Conservation (phyloP, 2,113 vertebrate species). For the Salvelinus alpinus region DNA sequence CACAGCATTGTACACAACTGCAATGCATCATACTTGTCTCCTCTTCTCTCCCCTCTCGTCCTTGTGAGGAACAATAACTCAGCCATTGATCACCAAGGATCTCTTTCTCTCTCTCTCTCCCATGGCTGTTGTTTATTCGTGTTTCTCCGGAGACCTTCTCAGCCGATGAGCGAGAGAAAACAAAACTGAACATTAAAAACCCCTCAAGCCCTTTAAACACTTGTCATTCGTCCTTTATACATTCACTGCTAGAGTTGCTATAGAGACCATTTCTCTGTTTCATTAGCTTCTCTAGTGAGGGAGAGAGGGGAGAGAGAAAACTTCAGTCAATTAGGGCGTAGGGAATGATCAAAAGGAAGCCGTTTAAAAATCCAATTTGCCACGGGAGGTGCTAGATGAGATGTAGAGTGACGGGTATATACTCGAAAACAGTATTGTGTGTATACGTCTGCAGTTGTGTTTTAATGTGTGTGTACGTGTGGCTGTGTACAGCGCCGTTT, state of each 20-base stretch:
- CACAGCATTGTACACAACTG: conserved; percentile 23
- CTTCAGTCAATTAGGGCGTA: conserved; percentile 50
- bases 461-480: not conserved
- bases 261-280: conserved; percentile 58
- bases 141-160: conserved; percentile 59
- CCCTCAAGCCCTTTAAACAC: conserved; percentile 66
- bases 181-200: conserved; percentile 61
- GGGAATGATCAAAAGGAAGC: conserved; percentile 56
- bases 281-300: conserved; percentile 50
- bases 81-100: conserved; percentile 71
- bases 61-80: conserved; percentile 62
- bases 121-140: conserved; percentile 59
- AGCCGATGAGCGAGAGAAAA: conserved; percentile 45
- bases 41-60: conserved; percentile 50
- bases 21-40: conserved; percentile 30
- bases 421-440: not conserved
- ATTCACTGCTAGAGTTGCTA: conserved; percentile 64
- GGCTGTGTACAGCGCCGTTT: not conserved
- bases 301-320: conserved; percentile 21
- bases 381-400: conserved; percentile 42
- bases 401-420: conserved; percentile 53
- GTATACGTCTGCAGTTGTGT: not conserved
- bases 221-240: conserved; percentile 69
- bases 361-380: conserved; percentile 68
- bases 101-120: conserved; percentile 41